Base-by-base conservation (phyloP, 2,888 invertebrate species). In the Aproaerema taeniolella region DNA sequence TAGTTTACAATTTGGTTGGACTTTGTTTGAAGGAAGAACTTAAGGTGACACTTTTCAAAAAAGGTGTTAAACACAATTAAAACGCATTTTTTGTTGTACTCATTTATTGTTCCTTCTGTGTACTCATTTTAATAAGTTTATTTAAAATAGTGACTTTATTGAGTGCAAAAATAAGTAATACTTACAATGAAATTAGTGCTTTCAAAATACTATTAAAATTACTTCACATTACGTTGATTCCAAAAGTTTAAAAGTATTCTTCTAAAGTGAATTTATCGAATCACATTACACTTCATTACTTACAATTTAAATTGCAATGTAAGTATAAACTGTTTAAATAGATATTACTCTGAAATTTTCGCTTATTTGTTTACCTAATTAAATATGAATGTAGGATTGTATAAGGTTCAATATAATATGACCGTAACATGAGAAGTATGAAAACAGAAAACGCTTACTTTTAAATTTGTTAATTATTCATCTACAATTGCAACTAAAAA, bases 81-180 rank as follows among this genome's bases (percentile, higher is more conserved):
- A n/a, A n/a, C n/a, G n/a, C n/a, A n/a, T n/a, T n/a, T n/a, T n/a
- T n/a, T n/a, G n/a, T n/a, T n/a, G 58, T 66, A 64, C 55, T 69
- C 66, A 73, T 81, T 81, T 78, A 81, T 80, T 79, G 68, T 73
- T 79, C 70, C 62, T 67, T 71, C 71, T 69, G 72, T 82, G 79
- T 79, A 74, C 55, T 73, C 60, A 63, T 71, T 63, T 62, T 65
- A 69, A 72, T 74, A 73, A 68, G 55, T 73, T 73, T 76, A 72
- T 76, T 80, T 78, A 81, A 81, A 81, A 81, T 81, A 80, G 82
- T 82, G 79, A 75, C 61, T 75, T 79, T 72, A 75, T 74, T 66
- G 63, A 73, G 83, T 85, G 83, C 83, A 81, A 81, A 80, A 83
- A 81, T 83, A 80, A 76, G 69, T 76, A 71, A 66, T 77, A 68